Evolutionary conservation across 2,113 vertebrate species (phyloP).

Genomic region (Notechis scutatus): DNA sequence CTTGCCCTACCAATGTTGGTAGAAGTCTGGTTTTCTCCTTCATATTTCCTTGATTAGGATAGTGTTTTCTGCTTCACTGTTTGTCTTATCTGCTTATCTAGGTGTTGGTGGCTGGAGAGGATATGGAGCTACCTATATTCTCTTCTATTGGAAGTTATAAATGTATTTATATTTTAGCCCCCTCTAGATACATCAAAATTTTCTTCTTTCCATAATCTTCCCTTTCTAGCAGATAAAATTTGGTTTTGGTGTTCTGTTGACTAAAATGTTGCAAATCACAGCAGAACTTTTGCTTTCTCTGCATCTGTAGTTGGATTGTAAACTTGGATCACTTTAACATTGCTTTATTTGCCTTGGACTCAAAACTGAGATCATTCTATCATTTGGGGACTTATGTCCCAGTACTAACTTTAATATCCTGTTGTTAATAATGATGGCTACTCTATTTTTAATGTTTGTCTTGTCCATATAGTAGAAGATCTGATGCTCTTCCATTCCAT

Average conservation of each 20-base stretch:
- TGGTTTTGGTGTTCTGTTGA: neutral
- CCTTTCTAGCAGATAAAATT: neutral
- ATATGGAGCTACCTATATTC: neutral
- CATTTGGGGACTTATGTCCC: neutral
- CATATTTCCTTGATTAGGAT: neutral
- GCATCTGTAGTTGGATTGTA: neutral
- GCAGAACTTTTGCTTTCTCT: neutral
- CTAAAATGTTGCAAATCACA: neutral
- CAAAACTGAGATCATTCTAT: neutral
- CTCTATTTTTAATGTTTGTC: neutral
- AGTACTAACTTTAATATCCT: neutral
- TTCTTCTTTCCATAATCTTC: neutral
- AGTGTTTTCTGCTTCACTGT: neutral
- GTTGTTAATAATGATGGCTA: neutral
- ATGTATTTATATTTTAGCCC: neutral
- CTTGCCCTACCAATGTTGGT: neutral
- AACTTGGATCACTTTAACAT: neutral
- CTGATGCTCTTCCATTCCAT: neutral
- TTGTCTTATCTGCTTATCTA: neutral
- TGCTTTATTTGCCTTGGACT: neutral
- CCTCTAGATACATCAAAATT: neutral
- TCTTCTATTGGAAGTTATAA: neutral
- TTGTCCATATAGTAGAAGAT: neutral
- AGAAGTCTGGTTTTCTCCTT: neutral
- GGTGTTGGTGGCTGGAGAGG: neutral